These are phyloP conservation scores for Philonicus albiceps DNA, from an alignment of 2,888 invertebrate genomes.

Conservation along the genomic window DNA sequence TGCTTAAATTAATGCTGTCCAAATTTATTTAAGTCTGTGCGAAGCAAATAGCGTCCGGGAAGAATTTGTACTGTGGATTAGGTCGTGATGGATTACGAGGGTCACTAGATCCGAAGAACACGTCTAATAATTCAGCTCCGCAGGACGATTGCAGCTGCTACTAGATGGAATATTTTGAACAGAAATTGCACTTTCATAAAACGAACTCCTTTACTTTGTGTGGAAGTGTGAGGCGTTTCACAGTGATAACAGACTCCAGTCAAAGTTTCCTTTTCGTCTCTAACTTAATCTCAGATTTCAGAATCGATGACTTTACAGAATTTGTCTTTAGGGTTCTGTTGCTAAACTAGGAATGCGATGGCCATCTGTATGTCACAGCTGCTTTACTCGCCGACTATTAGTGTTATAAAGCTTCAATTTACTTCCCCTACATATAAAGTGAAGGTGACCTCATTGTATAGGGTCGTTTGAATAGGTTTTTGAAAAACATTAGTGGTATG, in stretches of 20 bases:
- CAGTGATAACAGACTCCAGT: not conserved
- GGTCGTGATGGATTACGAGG: not conserved
- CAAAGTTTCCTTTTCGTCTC: not conserved
- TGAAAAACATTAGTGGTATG: too few species aligned
- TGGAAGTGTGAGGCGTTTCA: not conserved
- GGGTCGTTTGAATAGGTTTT: too few species aligned
- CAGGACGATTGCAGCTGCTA: not conserved
- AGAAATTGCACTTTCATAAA: conserved; percentile 19
- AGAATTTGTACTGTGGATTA: not conserved
- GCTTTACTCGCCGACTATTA: too few species aligned
- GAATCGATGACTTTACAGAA: too few species aligned
- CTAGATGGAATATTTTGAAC: not conserved
- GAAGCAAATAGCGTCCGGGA: not conserved
- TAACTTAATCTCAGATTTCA: not conserved
- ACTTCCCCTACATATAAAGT: too few species aligned
- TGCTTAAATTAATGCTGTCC: not conserved
- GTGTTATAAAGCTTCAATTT: too few species aligned
- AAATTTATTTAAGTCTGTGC: not conserved
- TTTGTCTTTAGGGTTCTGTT: too few species aligned
- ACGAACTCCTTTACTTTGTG: not conserved
- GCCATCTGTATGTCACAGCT: too few species aligned
- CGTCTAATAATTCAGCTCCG: not conserved
- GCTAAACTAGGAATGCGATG: too few species aligned
- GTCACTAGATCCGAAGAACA: not conserved
- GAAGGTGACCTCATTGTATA: too few species aligned